Evolutionary conservation across 2,888 invertebrate genomes (phyloP).

Genomic region (Xylocampa areola): DNA sequence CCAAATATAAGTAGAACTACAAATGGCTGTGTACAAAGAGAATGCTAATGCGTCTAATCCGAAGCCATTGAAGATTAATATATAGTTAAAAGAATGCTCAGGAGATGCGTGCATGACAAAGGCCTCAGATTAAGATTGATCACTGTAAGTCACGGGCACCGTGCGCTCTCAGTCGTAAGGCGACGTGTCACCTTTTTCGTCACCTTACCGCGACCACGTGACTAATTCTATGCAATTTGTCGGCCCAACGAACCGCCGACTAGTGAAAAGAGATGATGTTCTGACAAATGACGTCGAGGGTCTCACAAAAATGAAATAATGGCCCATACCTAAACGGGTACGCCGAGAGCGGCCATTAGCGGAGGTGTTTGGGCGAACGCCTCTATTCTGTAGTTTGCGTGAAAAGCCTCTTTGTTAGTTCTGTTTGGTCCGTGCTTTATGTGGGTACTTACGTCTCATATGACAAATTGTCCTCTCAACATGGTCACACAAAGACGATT

Average conservation of each 20-base stretch:
- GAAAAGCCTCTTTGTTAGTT: slow-evolving; percentile 88
- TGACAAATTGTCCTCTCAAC: slow-evolving; percentile 82
- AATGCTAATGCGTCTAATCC: slow-evolving; percentile 74
- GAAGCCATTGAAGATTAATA: slow-evolving; percentile 67
- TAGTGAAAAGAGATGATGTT: slow-evolving; percentile 87
- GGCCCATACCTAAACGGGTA: slow-evolving; percentile 86
- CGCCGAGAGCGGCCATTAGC: slow-evolving; percentile 85
- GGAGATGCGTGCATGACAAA: slow-evolving; percentile 81
- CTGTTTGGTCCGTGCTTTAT: slow-evolving; percentile 87
- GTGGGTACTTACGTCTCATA: slow-evolving; percentile 84
- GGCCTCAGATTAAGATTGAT: slow-evolving; percentile 80
- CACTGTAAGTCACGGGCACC: slow-evolving; percentile 75
- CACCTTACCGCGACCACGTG: slow-evolving; percentile 87
- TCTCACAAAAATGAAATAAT: slow-evolving; percentile 89
- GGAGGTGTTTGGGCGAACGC: slow-evolving; percentile 89
- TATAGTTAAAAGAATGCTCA: slow-evolving; percentile 68
- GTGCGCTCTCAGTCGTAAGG: slow-evolving; percentile 67
- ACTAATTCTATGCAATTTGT: slow-evolving; percentile 89
- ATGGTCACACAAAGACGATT: slow-evolving; percentile 78
- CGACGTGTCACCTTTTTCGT: slow-evolving; percentile 88
- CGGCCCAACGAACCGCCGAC: slow-evolving; percentile 82
- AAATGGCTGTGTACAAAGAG: slow-evolving; percentile 56
- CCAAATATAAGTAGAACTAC: slow-evolving; percentile 13
- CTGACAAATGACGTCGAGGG: slow-evolving; percentile 88
- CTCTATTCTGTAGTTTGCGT: slow-evolving; percentile 86